These are phyloP conservation scores for Agrotis segetum DNA, from an alignment of 2,888 invertebrate species.

Conservation along the genomic window DNA sequence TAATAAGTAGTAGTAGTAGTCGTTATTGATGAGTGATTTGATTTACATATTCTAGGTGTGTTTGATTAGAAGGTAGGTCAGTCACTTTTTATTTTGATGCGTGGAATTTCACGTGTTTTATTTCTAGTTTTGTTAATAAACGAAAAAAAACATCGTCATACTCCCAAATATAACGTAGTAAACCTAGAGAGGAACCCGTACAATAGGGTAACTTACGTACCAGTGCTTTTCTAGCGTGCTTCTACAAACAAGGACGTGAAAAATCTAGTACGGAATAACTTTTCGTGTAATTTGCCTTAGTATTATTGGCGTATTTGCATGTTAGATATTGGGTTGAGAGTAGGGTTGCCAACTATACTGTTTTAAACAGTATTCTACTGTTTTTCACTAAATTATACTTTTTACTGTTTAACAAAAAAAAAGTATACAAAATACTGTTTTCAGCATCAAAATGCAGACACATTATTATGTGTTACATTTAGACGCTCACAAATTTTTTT, in stretches of 20 bases:
- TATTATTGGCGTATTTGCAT: not conserved
- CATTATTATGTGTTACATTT: no score
- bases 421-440: no score
- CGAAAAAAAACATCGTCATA: not conserved
- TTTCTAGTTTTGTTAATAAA: not conserved
- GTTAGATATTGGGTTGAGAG: not conserved
- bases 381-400: no score
- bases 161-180: not conserved
- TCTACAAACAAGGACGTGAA: not conserved
- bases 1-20: conserved; percentile 33
- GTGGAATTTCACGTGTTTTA: conserved; percentile 13
- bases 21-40: conserved; percentile 45
- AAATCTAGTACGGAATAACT: conserved; percentile 8
- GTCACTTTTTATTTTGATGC: conserved; percentile 25
- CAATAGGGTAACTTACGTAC: not conserved
- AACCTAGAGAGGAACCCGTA: not conserved
- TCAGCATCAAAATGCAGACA: no score
- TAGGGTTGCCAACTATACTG: no score
- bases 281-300: not conserved
- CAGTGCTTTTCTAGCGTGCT: not conserved
- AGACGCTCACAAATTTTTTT: no score
- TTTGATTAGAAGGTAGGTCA: conserved; percentile 63
- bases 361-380: no score
- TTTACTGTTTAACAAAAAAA: no score
- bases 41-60: conserved; percentile 45